These are phyloP conservation scores for Esox masquinongy DNA, from an alignment of 2,797 vertebrate species.

Conservation along the genomic window DNA sequence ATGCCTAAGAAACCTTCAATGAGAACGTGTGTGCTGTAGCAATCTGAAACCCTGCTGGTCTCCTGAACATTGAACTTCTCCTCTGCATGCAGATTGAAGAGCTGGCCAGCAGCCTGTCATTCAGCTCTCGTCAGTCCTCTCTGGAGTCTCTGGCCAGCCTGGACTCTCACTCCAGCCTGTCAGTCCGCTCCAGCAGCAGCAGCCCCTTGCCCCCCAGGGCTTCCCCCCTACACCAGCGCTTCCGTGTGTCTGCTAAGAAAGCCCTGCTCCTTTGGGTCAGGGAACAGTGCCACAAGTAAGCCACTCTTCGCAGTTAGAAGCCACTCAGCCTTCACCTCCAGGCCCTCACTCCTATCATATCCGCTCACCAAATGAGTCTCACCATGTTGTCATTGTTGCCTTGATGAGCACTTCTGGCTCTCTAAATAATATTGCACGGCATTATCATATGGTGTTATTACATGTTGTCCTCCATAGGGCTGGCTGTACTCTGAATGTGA, in stretches of 20 bases:
- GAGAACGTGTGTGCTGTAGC: neutral
- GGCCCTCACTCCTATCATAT: neutral
- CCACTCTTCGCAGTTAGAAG: neutral
- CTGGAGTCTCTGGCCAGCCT: constrained; percentile 73
- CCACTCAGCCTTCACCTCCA: neutral
- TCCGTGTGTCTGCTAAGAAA: constrained; percentile 91
- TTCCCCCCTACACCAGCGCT: constrained; percentile 77
- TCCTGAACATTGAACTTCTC: neutral
- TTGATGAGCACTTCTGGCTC: neutral
- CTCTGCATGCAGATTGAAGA: constrained; percentile 83
- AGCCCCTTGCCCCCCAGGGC: constrained; percentile 74
- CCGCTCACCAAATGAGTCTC: neutral
- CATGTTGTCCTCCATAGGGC: constrained; percentile 51
- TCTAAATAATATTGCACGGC: neutral
- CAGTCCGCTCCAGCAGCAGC: constrained; percentile 69
- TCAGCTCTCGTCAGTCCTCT: constrained; percentile 79
- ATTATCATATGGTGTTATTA: neutral
- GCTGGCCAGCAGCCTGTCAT: constrained; percentile 81
- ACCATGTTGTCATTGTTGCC: neutral
- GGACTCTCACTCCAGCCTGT: constrained; percentile 74
- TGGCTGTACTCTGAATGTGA: constrained; percentile 76
- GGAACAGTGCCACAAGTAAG: constrained; percentile 85
- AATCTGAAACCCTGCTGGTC: neutral
- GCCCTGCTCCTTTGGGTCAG: constrained; percentile 91
- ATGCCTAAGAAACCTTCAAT: neutral